A percentile compares a stretch with the other conserved stretches of the same genome.
phyloP scores from a whole-genome alignment of 1,140 invertebrate species.

The Drosophila albomicans region DNA sequence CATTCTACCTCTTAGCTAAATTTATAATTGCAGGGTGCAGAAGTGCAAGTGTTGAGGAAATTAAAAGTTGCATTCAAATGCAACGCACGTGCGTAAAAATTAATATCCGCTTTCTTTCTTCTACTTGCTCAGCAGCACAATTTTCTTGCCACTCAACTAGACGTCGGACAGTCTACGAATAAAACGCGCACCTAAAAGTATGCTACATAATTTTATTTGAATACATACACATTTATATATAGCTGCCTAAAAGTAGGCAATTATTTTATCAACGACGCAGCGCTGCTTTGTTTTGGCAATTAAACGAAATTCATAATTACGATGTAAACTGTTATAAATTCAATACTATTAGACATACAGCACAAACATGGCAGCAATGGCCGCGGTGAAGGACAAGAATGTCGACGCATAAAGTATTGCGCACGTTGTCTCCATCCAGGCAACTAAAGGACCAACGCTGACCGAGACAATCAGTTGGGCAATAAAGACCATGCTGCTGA shows the following conservation, averaged over 20 bases:
- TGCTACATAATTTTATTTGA: conserved; percentile 32
- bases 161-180: neutral
- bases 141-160: neutral
- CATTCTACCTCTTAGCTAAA: neutral
- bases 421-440: conserved; percentile 89
- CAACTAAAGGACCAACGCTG: conserved; percentile 89
- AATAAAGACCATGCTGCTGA: conserved; percentile 93
- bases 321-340: conserved; percentile 13
- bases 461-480: conserved; percentile 92
- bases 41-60: conserved; percentile 69
- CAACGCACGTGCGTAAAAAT: conserved; percentile 56
- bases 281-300: conserved; percentile 1
- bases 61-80: conserved; percentile 78
- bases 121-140: conserved; percentile 25
- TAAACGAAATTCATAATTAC: neutral
- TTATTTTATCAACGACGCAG: conserved; percentile 4
- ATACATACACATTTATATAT: neutral
- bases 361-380: conserved; percentile 90
- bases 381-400: conserved; percentile 89
- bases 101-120: conserved; percentile 63
- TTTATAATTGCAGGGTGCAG: conserved; percentile 6
- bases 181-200: conserved; percentile 38
- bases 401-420: conserved; percentile 90
- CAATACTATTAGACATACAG: conserved; percentile 86
- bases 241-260: conserved; percentile 60